A percentile compares a stretch with the other conserved stretches of the same genome.
Conservation (phyloP, 2,797 vertebrate species). For the Paguma larvata region DNA sequence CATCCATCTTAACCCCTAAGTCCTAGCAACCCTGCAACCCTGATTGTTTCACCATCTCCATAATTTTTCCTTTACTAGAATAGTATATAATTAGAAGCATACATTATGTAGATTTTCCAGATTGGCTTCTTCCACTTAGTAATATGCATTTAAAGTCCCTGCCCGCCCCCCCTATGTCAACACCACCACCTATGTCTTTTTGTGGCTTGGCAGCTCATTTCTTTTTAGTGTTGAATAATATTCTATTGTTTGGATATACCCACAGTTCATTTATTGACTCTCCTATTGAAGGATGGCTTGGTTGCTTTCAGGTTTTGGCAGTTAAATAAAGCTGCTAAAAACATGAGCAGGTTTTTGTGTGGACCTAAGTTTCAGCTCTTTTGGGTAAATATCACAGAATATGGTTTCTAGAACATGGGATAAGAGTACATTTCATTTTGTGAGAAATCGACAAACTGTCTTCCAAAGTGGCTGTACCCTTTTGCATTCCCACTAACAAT, state of each 20-base stretch:
- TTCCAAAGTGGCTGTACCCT: too few relatives aligned
- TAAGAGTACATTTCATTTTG: background rate
- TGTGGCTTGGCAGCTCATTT: background rate
- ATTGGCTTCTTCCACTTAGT: background rate
- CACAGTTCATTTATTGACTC: background rate
- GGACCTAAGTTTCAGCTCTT: background rate
- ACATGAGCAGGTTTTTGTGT: background rate
- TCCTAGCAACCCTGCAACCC: too few relatives aligned
- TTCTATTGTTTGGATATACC: background rate
- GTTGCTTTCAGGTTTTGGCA: background rate
- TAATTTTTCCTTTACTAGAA: background rate
- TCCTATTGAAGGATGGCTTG: background rate
- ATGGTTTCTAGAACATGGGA: background rate
- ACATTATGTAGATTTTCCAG: background rate
- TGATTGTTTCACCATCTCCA: background rate
- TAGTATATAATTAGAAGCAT: background rate
- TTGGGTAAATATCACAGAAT: background rate
- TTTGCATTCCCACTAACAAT: background rate
- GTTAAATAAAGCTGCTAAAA: background rate
- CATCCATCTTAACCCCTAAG: background rate
- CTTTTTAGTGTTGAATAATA: background rate
- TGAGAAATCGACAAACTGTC: background rate
- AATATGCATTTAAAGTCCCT: background rate
- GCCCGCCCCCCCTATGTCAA: background rate
- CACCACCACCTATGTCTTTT: background rate